Conservation (phyloP, 2,113 vertebrate genomes). For the Nothocercus julius region DNA sequence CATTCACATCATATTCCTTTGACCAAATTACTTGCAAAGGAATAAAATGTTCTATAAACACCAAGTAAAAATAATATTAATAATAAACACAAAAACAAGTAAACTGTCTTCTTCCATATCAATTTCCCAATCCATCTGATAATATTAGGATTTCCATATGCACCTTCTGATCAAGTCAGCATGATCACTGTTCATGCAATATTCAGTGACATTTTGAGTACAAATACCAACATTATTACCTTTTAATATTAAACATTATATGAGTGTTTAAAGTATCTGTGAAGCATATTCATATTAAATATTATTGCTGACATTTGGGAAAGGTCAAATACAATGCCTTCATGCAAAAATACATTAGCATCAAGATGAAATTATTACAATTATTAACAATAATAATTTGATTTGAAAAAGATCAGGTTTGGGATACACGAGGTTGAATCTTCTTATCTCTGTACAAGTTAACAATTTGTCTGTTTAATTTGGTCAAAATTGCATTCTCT, state of each 20-base stretch:
- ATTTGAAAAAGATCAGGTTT: slow-evolving; percentile 72
- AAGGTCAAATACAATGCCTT: slow-evolving; percentile 79
- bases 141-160: slow-evolving; percentile 52
- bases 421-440: slow-evolving; percentile 49
- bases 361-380: slow-evolving; percentile 76
- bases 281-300: slow-evolving; percentile 82
- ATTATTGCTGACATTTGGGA: slow-evolving; percentile 83
- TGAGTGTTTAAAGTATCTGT: slow-evolving; percentile 81
- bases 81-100: background rate
- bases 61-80: background rate
- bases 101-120: background rate
- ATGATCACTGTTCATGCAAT: slow-evolving; percentile 71
- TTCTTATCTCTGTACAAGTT: slow-evolving; percentile 61
- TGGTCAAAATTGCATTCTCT: slow-evolving; percentile 36
- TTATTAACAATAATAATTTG: slow-evolving; percentile 74
- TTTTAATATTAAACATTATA: slow-evolving; percentile 82
- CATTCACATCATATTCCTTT: background rate
- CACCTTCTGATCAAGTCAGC: slow-evolving; percentile 71
- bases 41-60: background rate
- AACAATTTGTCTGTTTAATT: slow-evolving; percentile 58
- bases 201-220: slow-evolving; percentile 82
- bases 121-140: slow-evolving; percentile 45
- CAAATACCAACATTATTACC: slow-evolving; percentile 84
- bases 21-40: background rate
- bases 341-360: slow-evolving; percentile 71